Percentiles rank a stretch among this genome's conserved stretches.
These are phyloP conservation scores for Aleiodes leptofemur DNA, from an alignment of 2,888 invertebrate species.

Conservation along the genomic window DNA sequence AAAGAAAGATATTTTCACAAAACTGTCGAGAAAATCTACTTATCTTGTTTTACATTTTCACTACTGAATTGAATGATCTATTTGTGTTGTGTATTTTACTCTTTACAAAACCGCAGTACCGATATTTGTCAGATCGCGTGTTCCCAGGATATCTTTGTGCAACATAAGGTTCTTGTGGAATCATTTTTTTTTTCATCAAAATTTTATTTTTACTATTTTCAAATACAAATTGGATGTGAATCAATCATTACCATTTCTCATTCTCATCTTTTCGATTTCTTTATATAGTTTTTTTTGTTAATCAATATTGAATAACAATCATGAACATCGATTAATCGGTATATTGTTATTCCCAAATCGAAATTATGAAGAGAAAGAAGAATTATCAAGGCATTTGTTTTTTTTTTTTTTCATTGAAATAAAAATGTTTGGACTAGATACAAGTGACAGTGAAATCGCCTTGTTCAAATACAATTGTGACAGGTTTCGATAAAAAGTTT, in stretches of 20 bases:
- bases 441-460: neutral
- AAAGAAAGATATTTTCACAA: too few relatives aligned
- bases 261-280: neutral
- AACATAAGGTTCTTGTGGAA: conserved; percentile 8
- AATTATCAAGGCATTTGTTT: too few relatives aligned
- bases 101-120: neutral
- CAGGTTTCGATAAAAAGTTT: conserved; percentile 20
- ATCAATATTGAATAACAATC: too few relatives aligned
- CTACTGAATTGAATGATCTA: conserved; percentile 1
- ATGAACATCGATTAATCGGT: too few relatives aligned
- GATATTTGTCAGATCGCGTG: conserved; percentile 12
- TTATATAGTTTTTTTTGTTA: neutral
- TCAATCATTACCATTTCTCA: neutral
- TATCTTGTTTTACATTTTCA: too few relatives aligned
- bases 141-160: conserved; percentile 2
- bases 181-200: neutral
- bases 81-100: neutral
- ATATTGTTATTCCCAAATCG: too few relatives aligned
- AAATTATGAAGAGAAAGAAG: too few relatives aligned
- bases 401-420: too few relatives aligned
- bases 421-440: too few relatives aligned
- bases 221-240: neutral
- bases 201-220: neutral
- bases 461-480: neutral
- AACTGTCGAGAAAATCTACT: too few relatives aligned